Evolutionary conservation across 2,888 invertebrate species (phyloP), one percentile per base, ranked within the genome.

Genomic region (Tridacna crocea): DNA sequence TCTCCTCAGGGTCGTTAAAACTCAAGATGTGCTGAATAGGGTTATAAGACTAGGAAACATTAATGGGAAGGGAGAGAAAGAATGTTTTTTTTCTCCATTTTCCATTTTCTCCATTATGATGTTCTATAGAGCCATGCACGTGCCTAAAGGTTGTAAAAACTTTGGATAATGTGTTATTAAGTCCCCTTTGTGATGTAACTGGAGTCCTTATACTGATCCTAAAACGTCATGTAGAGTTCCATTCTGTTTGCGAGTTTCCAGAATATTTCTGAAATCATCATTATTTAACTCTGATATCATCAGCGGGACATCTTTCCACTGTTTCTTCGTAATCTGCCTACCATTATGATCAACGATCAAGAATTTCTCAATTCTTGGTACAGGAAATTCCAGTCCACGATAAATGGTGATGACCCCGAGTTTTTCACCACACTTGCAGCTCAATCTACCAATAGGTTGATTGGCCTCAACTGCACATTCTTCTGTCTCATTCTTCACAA

Each of bases 221-320:
- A 19, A 55, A 55, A 6, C 55, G 24, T 36, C 26, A 27, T 77
- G 17, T 55, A 80, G 22, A 63, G 72, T 79, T 22, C 77, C 83
- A 73, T 27, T 55, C 12, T 78, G 79, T 61, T 73, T 48, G 10
- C 78, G 65, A 51, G 66, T 65, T 24, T 51, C 55, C 0, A 86
- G n/a, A n/a, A 87, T 82, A 26, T 77, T 79, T 51, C 72, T 80
- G 46, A 87, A 84, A 74, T 90, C 89, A 0, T 88, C 79, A 12
- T 75, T 79, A 4, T 82, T 78, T 0, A 91, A 75, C 24, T 84
- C 79, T 13, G 65, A 4, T 11, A 88, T 85, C 17, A 46, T 19
- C 63, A 90, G 89, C 0, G 90, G 90, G 1, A 79, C 88, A 51
- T 83, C 75, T 74, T 90, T 91, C 90, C 91, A 91, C 65, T 82